phyloP scores from a whole-genome alignment of 2,113 vertebrate species.

The Daboia siamensis region DNA sequence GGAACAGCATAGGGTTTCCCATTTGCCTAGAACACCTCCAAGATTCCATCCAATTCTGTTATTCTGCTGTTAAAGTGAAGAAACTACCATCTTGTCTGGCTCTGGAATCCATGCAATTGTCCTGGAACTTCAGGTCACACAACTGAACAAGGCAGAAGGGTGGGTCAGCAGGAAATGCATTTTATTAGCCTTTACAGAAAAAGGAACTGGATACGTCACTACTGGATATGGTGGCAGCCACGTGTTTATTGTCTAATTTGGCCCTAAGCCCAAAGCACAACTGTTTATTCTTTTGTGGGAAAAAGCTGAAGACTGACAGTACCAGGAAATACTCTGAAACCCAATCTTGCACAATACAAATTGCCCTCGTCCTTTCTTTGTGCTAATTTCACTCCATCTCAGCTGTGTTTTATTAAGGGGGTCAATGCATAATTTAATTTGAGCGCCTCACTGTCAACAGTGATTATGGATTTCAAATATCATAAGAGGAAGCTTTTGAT shows the following conservation, averaged over 20 bases:
- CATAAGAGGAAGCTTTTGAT: conserved; percentile 31
- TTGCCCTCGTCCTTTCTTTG: conserved; percentile 55
- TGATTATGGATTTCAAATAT: conserved; percentile 39
- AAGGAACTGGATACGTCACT: not conserved
- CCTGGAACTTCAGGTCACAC: not conserved
- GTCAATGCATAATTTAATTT: conserved; percentile 52
- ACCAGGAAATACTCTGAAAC: conserved; percentile 56
- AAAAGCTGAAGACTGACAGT: conserved; percentile 53
- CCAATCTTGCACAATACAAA: conserved; percentile 57
- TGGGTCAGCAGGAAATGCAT: not conserved
- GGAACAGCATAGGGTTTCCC: not conserved
- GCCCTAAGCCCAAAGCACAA: conserved; percentile 30
- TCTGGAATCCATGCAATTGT: not conserved
- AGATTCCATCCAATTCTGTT: not conserved
- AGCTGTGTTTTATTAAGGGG: conserved; percentile 48
- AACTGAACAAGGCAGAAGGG: not conserved
- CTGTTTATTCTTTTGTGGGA: conserved; percentile 58
- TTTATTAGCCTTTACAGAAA: not conserved
- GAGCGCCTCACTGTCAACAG: conserved; percentile 43
- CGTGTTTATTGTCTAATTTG: conserved; percentile 31
- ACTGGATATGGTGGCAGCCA: not conserved
- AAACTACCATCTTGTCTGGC: not conserved
- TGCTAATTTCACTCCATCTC: conserved; percentile 47
- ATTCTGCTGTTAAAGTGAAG: not conserved
- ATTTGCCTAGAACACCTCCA: not conserved